Base-by-base conservation (phyloP, 2,888 invertebrate species). In the Tethea ocularis region DNA sequence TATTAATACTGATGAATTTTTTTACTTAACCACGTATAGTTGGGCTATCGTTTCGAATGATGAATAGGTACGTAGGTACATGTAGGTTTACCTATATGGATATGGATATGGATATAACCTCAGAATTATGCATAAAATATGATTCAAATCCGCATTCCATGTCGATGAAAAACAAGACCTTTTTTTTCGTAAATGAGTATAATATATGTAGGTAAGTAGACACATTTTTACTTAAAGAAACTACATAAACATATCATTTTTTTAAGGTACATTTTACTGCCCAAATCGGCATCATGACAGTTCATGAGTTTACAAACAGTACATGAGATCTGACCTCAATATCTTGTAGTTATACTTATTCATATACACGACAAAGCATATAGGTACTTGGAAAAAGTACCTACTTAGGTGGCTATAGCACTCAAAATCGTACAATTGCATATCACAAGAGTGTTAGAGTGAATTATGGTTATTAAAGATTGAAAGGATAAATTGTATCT, bases 321-420 rank as follows among this genome's bases (percentile, higher is more conserved):
- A 78, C 80, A 80, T 71, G 76, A 82, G 84, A 85, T 84, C 70
- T 87, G 89, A 88, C 89, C 89, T 84, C 86, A 87, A 87, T 82
- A 33, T 13, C 3, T 33, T 2, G 82, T 83, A 78, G n/a, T n/a
- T n/a, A n/a, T n/a, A n/a, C n/a, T n/a, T 86, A 87, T 87, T 83
- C 81, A 82, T n/a, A n/a, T n/a, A n/a, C 78, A 82, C 75, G 73
- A 71, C 75, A 74, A 74, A 72, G 74, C 75, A 60, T 75, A 74
- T 71, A n/a, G n/a, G n/a, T n/a, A 73, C 74, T 77, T 72, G 73
- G 15, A 36, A 15, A 2, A 36, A 36, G 36, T 36, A 36, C 2
- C 13, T 36, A 0, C 2, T 36, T 36, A 29, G 33, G 33, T 33
- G 13, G 1, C 11, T 6, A 36, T 13, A 36, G 13, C 13, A 11